Evolutionary conservation across 2,113 vertebrate genomes (phyloP).

Genomic region (Equus przewalskii): DNA sequence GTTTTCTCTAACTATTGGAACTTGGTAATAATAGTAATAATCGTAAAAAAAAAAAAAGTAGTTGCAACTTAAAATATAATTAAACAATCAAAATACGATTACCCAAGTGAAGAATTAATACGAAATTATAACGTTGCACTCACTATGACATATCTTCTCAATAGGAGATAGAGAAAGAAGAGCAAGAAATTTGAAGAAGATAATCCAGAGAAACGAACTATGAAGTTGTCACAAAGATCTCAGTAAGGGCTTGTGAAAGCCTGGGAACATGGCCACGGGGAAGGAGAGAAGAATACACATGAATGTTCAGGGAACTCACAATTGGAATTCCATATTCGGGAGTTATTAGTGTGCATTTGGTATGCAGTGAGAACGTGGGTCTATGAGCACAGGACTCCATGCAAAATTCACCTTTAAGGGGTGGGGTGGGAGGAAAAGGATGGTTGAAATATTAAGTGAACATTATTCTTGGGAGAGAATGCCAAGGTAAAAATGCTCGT

Average conservation of each 20-base stretch:
- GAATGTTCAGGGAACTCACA: too few relatives aligned
- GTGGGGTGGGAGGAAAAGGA: not conserved
- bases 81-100: not conserved
- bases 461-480: not conserved
- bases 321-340: fast-evolving
- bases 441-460: not conserved
- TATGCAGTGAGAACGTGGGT: fast-evolving
- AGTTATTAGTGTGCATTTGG: too few relatives aligned
- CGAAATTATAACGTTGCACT: not conserved
- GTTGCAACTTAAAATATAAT: not conserved
- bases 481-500: not conserved
- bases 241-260: too few relatives aligned
- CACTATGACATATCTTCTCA: not conserved
- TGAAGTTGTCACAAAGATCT: not conserved
- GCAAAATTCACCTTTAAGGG: not conserved
- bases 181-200: not conserved
- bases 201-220: not conserved
- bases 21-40: not conserved
- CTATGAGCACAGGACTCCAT: not conserved
- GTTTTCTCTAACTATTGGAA: not conserved
- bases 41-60: not conserved
- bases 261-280: fast-evolving
- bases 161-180: not conserved
- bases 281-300: not conserved
- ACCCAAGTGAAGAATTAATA: not conserved